Evolutionary conservation across 2,888 invertebrate species (phyloP).

Genomic region (Conchocele bisecta): DNA sequence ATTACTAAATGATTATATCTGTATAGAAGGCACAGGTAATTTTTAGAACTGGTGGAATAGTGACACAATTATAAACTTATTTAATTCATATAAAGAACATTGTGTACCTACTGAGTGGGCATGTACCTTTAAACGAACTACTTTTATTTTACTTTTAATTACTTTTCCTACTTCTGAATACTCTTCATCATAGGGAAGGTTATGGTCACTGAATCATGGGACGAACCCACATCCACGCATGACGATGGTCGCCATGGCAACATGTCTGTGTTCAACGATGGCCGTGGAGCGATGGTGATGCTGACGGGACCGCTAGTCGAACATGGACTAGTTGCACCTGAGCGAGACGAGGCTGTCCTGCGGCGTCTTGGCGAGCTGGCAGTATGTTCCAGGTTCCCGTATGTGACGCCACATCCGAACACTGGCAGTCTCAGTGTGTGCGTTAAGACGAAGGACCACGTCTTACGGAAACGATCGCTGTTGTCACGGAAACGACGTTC

Average conservation of each 20-base stretch:
- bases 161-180: neutral
- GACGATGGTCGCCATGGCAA: constrained; percentile 56
- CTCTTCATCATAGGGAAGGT: constrained; percentile 49
- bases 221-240: constrained; percentile 57
- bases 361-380: constrained; percentile 54
- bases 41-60: too few species aligned
- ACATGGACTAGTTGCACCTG: neutral
- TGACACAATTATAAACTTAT: too few species aligned
- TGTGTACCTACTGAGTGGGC: too few species aligned
- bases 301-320: constrained; percentile 32
- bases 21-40: too few species aligned
- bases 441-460: constrained; percentile 25
- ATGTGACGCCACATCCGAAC: constrained; percentile 4
- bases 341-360: constrained; percentile 5
- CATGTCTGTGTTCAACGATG: constrained; percentile 59
- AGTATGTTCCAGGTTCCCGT: constrained; percentile 54
- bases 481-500: constrained; percentile 51
- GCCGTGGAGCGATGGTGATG: constrained; percentile 51
- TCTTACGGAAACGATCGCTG: constrained; percentile 42
- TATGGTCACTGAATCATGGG: constrained; percentile 57
- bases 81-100: too few species aligned
- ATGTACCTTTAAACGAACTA: too few species aligned
- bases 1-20: too few species aligned
- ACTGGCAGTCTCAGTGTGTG: constrained; percentile 13
- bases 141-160: too few species aligned